phyloP scores from a whole-genome alignment of 2,888 invertebrate species.

The Pelosia muscerda region DNA sequence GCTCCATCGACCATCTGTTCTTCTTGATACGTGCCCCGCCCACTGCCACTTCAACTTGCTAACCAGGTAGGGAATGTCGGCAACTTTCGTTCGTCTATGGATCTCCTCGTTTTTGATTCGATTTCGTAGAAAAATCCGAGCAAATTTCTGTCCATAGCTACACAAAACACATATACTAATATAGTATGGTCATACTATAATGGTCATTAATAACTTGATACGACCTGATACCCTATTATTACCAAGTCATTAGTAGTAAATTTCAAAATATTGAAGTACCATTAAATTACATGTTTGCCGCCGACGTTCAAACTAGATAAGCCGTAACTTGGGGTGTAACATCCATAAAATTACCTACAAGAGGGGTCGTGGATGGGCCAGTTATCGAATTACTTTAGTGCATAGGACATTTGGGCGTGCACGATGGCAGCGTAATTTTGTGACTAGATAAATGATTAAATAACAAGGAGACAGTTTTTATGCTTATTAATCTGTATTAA shows the following conservation, averaged over 20 bases:
- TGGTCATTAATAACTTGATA: no score
- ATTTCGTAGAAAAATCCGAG: no score
- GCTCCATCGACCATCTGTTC: no score
- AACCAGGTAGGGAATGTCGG: no score
- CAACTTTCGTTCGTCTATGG: no score
- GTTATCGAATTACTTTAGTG: conserved; percentile 78
- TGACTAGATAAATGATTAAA: conserved; percentile 17
- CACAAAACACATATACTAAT: not conserved
- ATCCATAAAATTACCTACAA: conserved; percentile 72
- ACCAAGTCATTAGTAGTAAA: not conserved
- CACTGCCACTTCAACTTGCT: no score
- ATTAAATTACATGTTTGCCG: conserved; percentile 23
- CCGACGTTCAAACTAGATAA: conserved; percentile 64
- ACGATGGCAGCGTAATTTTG: conserved; percentile 61
- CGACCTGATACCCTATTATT: not conserved
- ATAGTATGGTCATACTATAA: not conserved
- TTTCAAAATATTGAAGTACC: not conserved
- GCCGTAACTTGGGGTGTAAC: conserved; percentile 62
- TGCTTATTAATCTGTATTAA: not conserved
- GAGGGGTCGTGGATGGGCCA: conserved; percentile 61
- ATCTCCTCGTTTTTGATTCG: no score
- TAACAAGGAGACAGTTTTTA: not conserved
- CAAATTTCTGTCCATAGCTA: not conserved
- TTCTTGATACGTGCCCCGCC: no score
- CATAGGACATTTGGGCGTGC: conserved; percentile 75